Base-by-base conservation (phyloP, 2,797 vertebrate genomes). In the Propithecus perrieri region DNA sequence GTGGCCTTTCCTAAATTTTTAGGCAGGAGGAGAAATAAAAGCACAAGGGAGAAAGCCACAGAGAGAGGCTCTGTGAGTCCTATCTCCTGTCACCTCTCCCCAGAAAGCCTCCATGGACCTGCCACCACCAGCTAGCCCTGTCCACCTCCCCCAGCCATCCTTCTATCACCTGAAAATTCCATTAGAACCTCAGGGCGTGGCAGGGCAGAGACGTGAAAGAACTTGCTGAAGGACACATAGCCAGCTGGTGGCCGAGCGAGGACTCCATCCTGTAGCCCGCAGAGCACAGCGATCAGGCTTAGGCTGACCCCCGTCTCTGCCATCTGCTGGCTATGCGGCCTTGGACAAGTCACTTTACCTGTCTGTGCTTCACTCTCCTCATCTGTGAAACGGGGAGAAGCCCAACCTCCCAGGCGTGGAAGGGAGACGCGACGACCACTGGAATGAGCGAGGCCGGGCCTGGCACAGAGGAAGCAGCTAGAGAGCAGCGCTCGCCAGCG, bases 401-500 rank as follows among this genome's bases (percentile, higher is more conserved):
- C 4, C 6, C 69, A 4, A 2, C 46, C 26, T 35, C 46, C 46
- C n/a, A 30, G 57, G 89, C 76, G 50, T 9, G 26, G 5, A 1
- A 38, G 59, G 67, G 24, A 33, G 53, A n/a, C 8, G 26, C 4
- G 2, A 53, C 12, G 50, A 6, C 14, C 2, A 30, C 4, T 0
- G 15, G 53, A n/a, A 22, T 1, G 1, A 12, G 17, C 7, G 1
- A 0, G 24, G 84, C 63, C 5, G 24, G 0, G 0, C n/a, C 78
- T 1, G 30, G 14, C 50, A 30, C 28, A 13, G 65, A 63, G n/a
- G 33, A 15, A 33, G 33, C 0, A 0, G 12, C 0, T 2, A 9
- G 15, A 11, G 18, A 81, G 71, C 50, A 20, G 24, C 28, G 4
- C 6, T 30, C 43, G 8, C 55, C 0, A 0, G 12, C 0, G 4